Percentiles rank a stretch among this genome's conserved stretches.
These are phyloP conservation scores for Ormyrus pomaceus DNA, from an alignment of 2,888 invertebrate genomes.

Conservation along the genomic window DNA sequence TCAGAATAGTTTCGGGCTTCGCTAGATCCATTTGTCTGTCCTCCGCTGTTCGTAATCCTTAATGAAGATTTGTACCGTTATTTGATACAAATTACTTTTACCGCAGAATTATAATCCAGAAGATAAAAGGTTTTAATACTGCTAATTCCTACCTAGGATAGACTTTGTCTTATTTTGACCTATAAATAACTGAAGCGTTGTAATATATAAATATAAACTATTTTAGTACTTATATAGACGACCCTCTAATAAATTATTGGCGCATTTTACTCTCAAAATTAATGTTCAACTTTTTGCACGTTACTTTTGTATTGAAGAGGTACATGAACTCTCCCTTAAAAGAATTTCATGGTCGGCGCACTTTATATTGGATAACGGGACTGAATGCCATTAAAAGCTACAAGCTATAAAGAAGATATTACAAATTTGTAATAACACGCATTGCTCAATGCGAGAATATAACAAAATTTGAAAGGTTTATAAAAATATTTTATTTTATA, in stretches of 20 bases:
- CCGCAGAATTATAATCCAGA: not conserved
- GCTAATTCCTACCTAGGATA: no score
- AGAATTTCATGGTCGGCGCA: not conserved
- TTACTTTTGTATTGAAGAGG: not conserved
- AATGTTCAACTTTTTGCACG: no score
- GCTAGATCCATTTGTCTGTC: constrained; percentile 37
- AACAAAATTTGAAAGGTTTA: no score
- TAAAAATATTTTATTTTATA: no score
- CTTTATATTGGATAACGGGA: constrained; percentile 29
- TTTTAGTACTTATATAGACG: no score
- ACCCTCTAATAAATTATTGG: no score
- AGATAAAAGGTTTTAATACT: not conserved
- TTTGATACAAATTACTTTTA: constrained; percentile 32
- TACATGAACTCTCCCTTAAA: constrained; percentile 17
- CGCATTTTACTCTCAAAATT: no score
- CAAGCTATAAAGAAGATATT: not conserved
- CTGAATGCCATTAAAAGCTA: constrained; percentile 11
- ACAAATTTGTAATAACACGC: not conserved
- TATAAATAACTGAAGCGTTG: no score
- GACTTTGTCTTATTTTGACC: not conserved
- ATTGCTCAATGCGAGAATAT: not conserved
- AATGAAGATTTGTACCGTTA: constrained; percentile 55
- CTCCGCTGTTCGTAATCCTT: constrained; percentile 45
- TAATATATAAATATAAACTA: no score
- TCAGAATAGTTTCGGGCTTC: constrained; percentile 49